These are phyloP conservation scores for Gymnoscopelus microlampas DNA, from an alignment of 2,797 vertebrate genomes.

Conservation along the genomic window DNA sequence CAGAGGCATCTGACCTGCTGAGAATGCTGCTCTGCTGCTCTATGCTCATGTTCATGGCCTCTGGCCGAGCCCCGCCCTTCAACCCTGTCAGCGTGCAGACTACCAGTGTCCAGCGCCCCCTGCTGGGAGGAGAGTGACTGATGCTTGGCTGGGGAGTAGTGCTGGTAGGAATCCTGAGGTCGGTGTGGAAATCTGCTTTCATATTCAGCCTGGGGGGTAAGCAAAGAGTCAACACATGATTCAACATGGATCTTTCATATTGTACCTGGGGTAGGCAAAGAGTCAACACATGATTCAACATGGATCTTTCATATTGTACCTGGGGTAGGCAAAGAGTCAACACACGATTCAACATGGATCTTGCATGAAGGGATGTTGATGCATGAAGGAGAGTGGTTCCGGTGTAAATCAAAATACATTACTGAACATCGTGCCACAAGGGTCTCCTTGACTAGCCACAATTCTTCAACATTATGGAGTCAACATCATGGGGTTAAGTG, in stretches of 20 bases:
- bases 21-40: slow-evolving; percentile 15
- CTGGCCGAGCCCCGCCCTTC: too few relatives aligned
- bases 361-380: neutral
- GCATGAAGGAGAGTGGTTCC: too few relatives aligned
- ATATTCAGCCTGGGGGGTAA: slow-evolving; percentile 69
- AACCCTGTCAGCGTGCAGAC: too few relatives aligned
- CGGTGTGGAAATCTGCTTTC: slow-evolving; percentile 60
- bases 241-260: neutral
- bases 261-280: neutral
- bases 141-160: slow-evolving; percentile 57
- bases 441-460: too few relatives aligned
- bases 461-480: too few relatives aligned
- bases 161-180: slow-evolving; percentile 42
- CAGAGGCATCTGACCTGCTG: slow-evolving; percentile 75
- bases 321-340: slow-evolving; percentile 13
- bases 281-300: slow-evolving; percentile 9
- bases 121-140: slow-evolving; percentile 57
- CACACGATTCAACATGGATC: neutral
- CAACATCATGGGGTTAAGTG: too few relatives aligned
- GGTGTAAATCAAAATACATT: too few relatives aligned
- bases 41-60: neutral
- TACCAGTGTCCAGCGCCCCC: slow-evolving; percentile 34
- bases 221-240: slow-evolving; percentile 17
- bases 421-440: too few relatives aligned
- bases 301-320: neutral